Evolutionary conservation across 2,888 invertebrate genomes (phyloP).

Genomic region (Trachelus stipa): DNA sequence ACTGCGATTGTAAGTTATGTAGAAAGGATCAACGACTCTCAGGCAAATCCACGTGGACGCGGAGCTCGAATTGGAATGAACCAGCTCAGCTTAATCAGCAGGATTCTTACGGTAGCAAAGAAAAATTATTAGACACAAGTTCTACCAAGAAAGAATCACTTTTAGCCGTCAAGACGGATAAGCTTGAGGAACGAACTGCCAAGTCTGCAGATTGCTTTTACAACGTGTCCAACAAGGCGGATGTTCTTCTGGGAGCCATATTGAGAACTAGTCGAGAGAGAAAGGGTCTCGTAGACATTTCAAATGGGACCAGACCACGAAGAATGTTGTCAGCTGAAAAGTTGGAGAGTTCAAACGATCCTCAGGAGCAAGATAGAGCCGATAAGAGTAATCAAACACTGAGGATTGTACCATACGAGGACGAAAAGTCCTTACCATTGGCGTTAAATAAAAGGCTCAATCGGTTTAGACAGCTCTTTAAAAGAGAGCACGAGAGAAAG

Average conservation of each 20-base stretch:
- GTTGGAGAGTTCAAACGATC: conserved; percentile 23
- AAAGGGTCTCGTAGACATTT: conserved; percentile 45
- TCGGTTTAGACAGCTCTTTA: conserved; percentile 56
- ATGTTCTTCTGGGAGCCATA: conserved; percentile 71
- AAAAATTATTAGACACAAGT: conserved; percentile 7
- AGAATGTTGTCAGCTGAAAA: conserved; percentile 21
- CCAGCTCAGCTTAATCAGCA: conserved; percentile 12
- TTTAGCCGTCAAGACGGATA: conserved; percentile 20
- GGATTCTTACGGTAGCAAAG: background rate
- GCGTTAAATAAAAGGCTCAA: conserved; percentile 55
- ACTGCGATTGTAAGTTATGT: conserved; percentile 24
- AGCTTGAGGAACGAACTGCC: conserved; percentile 52
- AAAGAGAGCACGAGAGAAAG: conserved; percentile 49
- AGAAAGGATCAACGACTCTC: conserved; percentile 3
- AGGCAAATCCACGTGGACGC: background rate
- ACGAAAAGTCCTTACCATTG: conserved; percentile 50
- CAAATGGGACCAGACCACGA: conserved; percentile 45
- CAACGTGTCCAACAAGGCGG: conserved; percentile 67
- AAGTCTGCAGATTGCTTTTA: conserved; percentile 30
- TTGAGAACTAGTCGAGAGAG: conserved; percentile 68
- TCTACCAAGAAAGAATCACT: background rate
- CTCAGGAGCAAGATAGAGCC: background rate
- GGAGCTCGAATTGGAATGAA: background rate
- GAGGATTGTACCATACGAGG: conserved; percentile 34
- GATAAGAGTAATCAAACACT: background rate